These are phyloP conservation scores for Coregonus sp. DNA, from an alignment of 2,797 vertebrate species.

Conservation along the genomic window DNA sequence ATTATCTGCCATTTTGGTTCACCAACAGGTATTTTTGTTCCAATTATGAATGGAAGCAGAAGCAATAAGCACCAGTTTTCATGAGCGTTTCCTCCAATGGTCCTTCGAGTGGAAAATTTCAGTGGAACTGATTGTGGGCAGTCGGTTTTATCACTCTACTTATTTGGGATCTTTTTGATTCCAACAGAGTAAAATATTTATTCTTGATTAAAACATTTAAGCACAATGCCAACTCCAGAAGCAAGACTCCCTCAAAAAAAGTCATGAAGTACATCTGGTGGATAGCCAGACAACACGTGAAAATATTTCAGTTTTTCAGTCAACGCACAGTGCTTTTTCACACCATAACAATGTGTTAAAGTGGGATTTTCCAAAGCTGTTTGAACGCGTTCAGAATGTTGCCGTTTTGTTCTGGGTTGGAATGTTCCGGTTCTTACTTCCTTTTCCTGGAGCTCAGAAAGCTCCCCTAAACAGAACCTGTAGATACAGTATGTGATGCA, in stretches of 20 bases:
- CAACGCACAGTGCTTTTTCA: no score
- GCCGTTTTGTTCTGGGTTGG: constrained; percentile 32
- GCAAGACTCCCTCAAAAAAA: constrained; percentile 26
- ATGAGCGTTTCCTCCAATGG: no score
- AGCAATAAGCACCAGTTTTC: no score
- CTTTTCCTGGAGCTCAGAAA: constrained; percentile 24
- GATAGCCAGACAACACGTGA: constrained; percentile 29
- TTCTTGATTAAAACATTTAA: constrained; percentile 17
- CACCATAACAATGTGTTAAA: no score
- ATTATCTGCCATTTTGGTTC: no score
- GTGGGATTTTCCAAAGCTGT: no score
- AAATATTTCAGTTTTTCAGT: no score
- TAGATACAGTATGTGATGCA: no score
- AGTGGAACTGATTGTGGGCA: constrained; percentile 8
- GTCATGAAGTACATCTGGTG: constrained; percentile 27
- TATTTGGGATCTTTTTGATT: constrained; percentile 23
- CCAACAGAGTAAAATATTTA: constrained; percentile 12
- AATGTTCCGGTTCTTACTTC: constrained; percentile 28
- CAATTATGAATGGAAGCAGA: no score
- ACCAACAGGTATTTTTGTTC: no score
- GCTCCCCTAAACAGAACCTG: constrained; percentile 25
- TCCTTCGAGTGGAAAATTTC: no score
- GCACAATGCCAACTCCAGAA: constrained; percentile 25
- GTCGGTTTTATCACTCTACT: constrained; percentile 29
- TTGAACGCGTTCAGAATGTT: no score